Conservation (phyloP, 1,140 invertebrate genomes). For the Zophobas atratus region DNA sequence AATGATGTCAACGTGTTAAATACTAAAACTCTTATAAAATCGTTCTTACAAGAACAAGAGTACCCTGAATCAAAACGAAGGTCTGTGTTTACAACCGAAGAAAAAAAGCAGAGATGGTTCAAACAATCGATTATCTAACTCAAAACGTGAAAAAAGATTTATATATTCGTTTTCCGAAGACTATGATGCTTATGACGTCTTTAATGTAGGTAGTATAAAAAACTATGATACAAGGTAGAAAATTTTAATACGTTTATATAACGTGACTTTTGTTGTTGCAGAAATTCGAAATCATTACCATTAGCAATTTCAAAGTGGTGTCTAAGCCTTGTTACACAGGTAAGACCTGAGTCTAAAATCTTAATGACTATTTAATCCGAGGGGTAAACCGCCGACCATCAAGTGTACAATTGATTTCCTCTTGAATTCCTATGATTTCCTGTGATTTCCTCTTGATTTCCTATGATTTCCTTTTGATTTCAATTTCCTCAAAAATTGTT, state of each 20-base stretch:
- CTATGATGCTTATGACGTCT: slow-evolving; percentile 60
- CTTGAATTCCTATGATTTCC: no score
- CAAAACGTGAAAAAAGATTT: slow-evolving; percentile 50
- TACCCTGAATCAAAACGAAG: slow-evolving; percentile 49
- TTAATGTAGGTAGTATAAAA: slow-evolving; percentile 55
- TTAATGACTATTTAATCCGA: not conserved
- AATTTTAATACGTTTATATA: not conserved
- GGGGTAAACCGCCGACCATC: no score
- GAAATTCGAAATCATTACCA: slow-evolving; percentile 59
- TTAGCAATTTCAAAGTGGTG: slow-evolving; percentile 60
- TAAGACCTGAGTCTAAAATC: slow-evolving; percentile 32
- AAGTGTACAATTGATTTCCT: no score
- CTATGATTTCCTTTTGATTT: no score
- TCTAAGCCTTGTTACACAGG: slow-evolving; percentile 61
- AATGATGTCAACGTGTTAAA: slow-evolving; percentile 43
- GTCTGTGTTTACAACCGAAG: slow-evolving; percentile 50
- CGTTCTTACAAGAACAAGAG: slow-evolving; percentile 50
- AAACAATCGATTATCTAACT: slow-evolving; percentile 6
- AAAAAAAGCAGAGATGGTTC: slow-evolving; percentile 51
- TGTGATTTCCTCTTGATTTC: no score
- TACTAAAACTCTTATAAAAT: slow-evolving; percentile 49
- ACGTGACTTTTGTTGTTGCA: slow-evolving; percentile 46
- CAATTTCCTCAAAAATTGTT: no score
- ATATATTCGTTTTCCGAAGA: slow-evolving; percentile 58
- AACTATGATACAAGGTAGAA: slow-evolving; percentile 11